These are phyloP conservation scores for Nephrotoma guestfalica DNA, from an alignment of 2,888 invertebrate species.

Conservation along the genomic window DNA sequence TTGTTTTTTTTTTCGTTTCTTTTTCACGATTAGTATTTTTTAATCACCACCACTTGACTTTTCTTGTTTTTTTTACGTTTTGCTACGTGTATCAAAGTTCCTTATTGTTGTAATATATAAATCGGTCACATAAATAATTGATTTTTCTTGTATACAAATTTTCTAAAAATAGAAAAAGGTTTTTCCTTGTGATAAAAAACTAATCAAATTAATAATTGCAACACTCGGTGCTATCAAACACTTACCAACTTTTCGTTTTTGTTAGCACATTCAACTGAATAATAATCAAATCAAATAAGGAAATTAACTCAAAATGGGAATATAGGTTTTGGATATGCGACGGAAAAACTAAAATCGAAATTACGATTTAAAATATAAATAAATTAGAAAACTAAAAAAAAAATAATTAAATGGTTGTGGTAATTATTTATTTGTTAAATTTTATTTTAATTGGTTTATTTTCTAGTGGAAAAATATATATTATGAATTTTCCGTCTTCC, in stretches of 20 bases:
- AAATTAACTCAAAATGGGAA: neutral
- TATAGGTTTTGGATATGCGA: neutral
- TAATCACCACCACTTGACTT: neutral
- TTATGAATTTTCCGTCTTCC: no score
- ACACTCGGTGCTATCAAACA: neutral
- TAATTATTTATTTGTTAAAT: neutral
- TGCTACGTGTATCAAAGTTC: neutral
- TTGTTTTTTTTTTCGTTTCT: neutral
- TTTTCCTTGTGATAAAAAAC: neutral
- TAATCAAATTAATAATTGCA: neutral
- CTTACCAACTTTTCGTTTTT: neutral
- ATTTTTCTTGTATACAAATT: neutral
- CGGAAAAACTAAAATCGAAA: neutral
- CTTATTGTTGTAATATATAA: neutral
- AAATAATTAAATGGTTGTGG: neutral
- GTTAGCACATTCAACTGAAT: neutral
- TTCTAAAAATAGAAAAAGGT: neutral
- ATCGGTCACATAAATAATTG: neutral
- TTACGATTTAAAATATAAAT: neutral
- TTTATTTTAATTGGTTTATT: neutral
- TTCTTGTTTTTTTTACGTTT: neutral
- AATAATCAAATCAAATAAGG: neutral
- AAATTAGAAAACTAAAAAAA: neutral
- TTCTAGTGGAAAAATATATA: no score
- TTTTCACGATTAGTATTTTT: neutral